Evolutionary conservation across 2,113 vertebrate species (phyloP).

Genomic region (Accipiter virgatus): DNA sequence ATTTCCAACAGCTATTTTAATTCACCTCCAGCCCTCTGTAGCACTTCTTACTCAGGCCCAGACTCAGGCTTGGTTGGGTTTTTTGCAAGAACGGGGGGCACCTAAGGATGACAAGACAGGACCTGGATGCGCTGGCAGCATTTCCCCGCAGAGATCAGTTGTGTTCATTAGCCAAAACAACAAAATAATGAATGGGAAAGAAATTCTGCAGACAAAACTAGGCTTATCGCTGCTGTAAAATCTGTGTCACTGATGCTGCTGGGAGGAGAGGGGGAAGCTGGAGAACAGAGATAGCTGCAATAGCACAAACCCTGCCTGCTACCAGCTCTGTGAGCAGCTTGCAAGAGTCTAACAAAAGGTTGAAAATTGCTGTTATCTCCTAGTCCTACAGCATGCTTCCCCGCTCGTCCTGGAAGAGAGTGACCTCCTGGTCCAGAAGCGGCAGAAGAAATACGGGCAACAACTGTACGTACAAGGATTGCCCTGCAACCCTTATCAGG

Average conservation of each 20-base stretch:
- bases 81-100: background rate
- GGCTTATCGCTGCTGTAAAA: slow-evolving; percentile 24
- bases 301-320: background rate
- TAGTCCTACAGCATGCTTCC: background rate
- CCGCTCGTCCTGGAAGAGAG: background rate
- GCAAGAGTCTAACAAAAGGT: background rate
- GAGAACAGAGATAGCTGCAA: background rate
- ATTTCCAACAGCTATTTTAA: background rate
- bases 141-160: slow-evolving; percentile 22
- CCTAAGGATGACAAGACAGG: background rate
- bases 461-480: background rate
- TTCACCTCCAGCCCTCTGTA: background rate
- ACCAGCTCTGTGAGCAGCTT: background rate
- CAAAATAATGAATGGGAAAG: slow-evolving; percentile 43
- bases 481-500: background rate
- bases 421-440: background rate
- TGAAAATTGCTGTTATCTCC: background rate
- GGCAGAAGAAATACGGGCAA: slow-evolving; percentile 29
- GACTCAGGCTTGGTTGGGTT: background rate
- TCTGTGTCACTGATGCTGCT: slow-evolving; percentile 28
- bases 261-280: slow-evolving; percentile 20
- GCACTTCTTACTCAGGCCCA: background rate
- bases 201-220: background rate
- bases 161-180: slow-evolving; percentile 42
- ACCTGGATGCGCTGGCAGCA: background rate